phyloP scores from a whole-genome alignment of 2,888 invertebrate species.

The Eilema caniola region DNA sequence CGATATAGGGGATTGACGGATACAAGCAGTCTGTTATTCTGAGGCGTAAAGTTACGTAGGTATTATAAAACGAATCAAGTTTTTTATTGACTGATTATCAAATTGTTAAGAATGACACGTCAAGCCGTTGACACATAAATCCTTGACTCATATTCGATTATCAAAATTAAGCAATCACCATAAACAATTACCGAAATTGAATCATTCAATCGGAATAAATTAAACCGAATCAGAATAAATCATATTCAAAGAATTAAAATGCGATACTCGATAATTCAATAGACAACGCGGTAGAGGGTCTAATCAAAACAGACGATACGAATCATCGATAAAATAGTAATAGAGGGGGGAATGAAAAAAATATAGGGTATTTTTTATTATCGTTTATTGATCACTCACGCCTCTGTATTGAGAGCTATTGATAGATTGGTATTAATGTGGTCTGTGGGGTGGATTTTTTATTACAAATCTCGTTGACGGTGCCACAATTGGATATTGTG shows the following conservation, averaged over 20 bases:
- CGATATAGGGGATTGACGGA: slow-evolving; percentile 34
- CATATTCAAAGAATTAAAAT: slow-evolving; percentile 55
- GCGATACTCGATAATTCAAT: slow-evolving; percentile 72
- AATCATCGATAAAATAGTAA: slow-evolving; percentile 76
- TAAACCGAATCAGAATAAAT: slow-evolving; percentile 54
- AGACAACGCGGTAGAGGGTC: slow-evolving; percentile 72
- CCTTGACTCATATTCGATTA: slow-evolving; percentile 47
- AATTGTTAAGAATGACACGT: slow-evolving; percentile 16
- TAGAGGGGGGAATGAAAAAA: slow-evolving; percentile 67
- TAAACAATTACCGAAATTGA: slow-evolving; percentile 54
- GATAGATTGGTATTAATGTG: slow-evolving; percentile 85
- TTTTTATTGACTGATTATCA: not conserved
- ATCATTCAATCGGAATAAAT: slow-evolving; percentile 58
- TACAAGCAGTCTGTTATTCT: slow-evolving; percentile 35
- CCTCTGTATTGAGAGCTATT: slow-evolving; percentile 80
- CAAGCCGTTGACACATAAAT: slow-evolving; percentile 42
- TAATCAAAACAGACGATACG: slow-evolving; percentile 72
- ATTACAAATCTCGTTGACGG: slow-evolving; percentile 74
- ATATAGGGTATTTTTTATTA: slow-evolving; percentile 73
- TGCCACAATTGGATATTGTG: slow-evolving; percentile 82
- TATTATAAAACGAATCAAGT: not conserved
- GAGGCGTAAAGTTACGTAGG: not conserved
- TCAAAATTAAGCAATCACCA: slow-evolving; percentile 53
- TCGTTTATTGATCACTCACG: slow-evolving; percentile 81
- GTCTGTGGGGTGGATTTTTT: slow-evolving; percentile 78